A percentile compares a stretch with the other conserved stretches of the same genome.
These are phyloP conservation scores for Pseudoips prasinana DNA, from an alignment of 2,888 invertebrate genomes.

Conservation along the genomic window DNA sequence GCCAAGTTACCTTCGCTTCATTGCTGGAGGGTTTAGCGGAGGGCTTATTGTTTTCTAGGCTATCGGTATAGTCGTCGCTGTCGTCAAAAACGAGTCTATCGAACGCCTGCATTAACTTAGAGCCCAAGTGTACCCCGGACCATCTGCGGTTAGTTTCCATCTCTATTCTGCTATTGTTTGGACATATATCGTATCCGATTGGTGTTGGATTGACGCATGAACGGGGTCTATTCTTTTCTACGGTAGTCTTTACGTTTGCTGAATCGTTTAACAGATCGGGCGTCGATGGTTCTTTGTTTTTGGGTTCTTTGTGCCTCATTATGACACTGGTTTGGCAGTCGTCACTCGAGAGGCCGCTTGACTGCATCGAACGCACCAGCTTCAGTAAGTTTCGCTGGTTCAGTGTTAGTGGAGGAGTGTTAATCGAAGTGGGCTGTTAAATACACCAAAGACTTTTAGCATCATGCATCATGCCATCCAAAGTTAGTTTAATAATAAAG, in stretches of 20 bases:
- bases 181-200: slow-evolving; percentile 73
- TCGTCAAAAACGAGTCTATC: slow-evolving; percentile 85
- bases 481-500: slow-evolving; percentile 50
- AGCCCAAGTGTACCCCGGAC: slow-evolving; percentile 87
- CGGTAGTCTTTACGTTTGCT: slow-evolving; percentile 69
- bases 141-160: slow-evolving; percentile 84
- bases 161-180: slow-evolving; percentile 73
- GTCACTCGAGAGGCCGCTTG: slow-evolving; percentile 79
- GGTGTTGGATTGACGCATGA: slow-evolving; percentile 85
- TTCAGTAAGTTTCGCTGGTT: slow-evolving; percentile 82
- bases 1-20: slow-evolving; percentile 72
- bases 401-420: slow-evolving; percentile 78
- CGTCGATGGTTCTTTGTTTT: slow-evolving; percentile 77
- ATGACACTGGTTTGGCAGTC: slow-evolving; percentile 77
- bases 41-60: slow-evolving; percentile 84
- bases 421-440: slow-evolving; percentile 81
- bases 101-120: slow-evolving; percentile 87
- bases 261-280: slow-evolving; percentile 83
- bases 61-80: slow-evolving; percentile 88
- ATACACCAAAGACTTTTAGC: slow-evolving; percentile 73
- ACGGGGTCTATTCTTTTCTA: slow-evolving; percentile 84
- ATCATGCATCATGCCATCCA: slow-evolving; percentile 72
- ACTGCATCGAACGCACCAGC: slow-evolving; percentile 81
- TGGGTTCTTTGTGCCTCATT: slow-evolving; percentile 75
- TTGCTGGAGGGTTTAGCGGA: slow-evolving; percentile 74